Percentiles rank a stretch among this genome's conserved stretches.
Evolutionary conservation across 2,888 invertebrate species (phyloP).

Genomic region (Bombyx huttoni): DNA sequence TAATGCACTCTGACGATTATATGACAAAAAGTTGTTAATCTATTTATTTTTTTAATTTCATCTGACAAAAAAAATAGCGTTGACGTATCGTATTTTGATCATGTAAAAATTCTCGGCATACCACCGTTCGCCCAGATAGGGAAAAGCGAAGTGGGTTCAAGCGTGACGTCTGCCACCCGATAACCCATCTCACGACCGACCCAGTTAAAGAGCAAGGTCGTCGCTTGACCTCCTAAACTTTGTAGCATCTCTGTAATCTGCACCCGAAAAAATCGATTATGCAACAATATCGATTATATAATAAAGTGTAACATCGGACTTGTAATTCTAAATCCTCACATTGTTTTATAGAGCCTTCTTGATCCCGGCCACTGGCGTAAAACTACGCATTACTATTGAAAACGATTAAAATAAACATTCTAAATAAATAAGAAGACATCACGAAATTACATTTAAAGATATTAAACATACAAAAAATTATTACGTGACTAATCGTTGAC

Average conservation of each 20-base stretch:
- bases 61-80: background rate
- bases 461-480: background rate
- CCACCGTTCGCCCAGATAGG: slow-evolving; percentile 7
- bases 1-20: too few species aligned
- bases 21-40: too few species aligned
- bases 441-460: too few species aligned
- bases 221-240: slow-evolving; percentile 60
- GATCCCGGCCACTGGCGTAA: slow-evolving; percentile 12
- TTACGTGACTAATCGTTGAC: background rate
- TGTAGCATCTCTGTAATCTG: slow-evolving; percentile 37
- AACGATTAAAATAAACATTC: background rate
- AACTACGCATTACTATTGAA: slow-evolving; percentile 17
- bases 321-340: background rate
- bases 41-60: too few species aligned
- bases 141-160: slow-evolving; percentile 34
- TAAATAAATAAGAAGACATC: too few species aligned
- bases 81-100: background rate
- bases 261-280: slow-evolving; percentile 27
- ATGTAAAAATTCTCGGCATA: background rate
- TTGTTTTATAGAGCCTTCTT: slow-evolving; percentile 8
- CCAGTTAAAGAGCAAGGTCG: slow-evolving; percentile 65
- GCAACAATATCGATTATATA: slow-evolving; percentile 8
- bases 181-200: slow-evolving; percentile 70
- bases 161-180: slow-evolving; percentile 70
- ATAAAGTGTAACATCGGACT: slow-evolving; percentile 1